Evolutionary conservation across 1,140 invertebrate genomes (phyloP).

Genomic region (Trichonephila clavata): DNA sequence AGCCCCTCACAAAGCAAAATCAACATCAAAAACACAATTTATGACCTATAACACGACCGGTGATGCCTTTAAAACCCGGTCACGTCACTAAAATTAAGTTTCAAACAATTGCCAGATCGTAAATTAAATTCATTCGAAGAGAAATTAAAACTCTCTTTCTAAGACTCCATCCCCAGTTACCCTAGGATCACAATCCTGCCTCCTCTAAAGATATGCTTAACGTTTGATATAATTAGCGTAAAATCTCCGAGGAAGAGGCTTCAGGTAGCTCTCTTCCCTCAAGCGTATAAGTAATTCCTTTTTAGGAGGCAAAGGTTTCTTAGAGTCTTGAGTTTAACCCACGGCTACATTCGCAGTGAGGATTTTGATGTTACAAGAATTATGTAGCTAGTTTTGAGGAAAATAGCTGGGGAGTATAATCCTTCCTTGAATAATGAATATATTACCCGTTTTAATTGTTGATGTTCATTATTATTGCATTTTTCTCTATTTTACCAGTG

Average conservation of each 20-base stretch:
- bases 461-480: too few species aligned
- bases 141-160: not conserved
- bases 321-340: not conserved
- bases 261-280: not conserved
- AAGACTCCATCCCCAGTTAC: not conserved
- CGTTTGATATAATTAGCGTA: not conserved
- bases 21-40: not conserved
- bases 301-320: not conserved
- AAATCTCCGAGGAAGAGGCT: not conserved
- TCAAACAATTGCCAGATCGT: not conserved
- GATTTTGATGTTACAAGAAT: not conserved
- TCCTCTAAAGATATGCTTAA: not conserved
- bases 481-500: too few species aligned
- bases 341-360: not conserved
- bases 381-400: too few species aligned
- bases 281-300: slow-evolving; percentile 16
- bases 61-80: not conserved
- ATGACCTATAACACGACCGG: slow-evolving; percentile 14
- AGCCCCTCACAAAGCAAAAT: not conserved
- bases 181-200: not conserved
- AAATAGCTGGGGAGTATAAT: too few species aligned
- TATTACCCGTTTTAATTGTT: too few species aligned
- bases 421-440: too few species aligned
- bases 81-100: not conserved
- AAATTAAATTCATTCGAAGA: slow-evolving; percentile 28